phyloP scores from a whole-genome alignment of 2,797 vertebrate genomes.

The Ctenosaura bakeri region DNA sequence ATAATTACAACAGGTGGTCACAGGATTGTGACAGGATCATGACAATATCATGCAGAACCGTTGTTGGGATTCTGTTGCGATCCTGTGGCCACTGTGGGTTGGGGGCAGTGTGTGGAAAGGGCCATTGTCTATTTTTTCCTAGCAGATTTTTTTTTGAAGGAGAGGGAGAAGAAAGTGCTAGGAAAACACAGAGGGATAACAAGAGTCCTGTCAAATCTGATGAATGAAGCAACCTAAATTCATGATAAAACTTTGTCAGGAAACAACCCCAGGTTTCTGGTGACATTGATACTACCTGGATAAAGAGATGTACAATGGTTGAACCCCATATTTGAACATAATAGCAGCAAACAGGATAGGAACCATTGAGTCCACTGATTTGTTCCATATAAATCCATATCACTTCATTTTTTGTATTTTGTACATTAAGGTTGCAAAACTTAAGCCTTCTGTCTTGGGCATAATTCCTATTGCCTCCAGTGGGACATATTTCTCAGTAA shows the following conservation, averaged over 20 bases:
- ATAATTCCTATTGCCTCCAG: neutral
- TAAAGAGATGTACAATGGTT: neutral
- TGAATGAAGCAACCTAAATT: no score
- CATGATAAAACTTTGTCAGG: neutral
- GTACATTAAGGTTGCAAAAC: slow-evolving; percentile 62
- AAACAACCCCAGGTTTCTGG: neutral
- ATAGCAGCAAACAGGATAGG: slow-evolving; percentile 66
- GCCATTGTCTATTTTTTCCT: no score
- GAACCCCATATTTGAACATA: slow-evolving; percentile 30
- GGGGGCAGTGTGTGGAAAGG: no score
- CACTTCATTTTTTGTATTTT: slow-evolving; percentile 70
- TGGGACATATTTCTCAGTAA: slow-evolving; percentile 18
- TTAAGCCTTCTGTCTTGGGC: slow-evolving; percentile 6
- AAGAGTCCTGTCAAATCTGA: neutral
- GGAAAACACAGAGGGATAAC: neutral
- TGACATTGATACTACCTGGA: no score
- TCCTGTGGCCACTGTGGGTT: no score
- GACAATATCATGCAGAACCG: no score
- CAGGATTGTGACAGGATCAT: no score
- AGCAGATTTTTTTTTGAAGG: no score
- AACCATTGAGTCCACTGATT: slow-evolving; percentile 53
- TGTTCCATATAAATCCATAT: slow-evolving; percentile 70
- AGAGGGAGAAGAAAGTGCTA: no score
- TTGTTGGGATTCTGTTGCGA: no score
- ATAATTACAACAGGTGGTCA: no score